Evolutionary conservation across 2,888 invertebrate genomes (phyloP).

Genomic region (Diloba caeruleocephala): DNA sequence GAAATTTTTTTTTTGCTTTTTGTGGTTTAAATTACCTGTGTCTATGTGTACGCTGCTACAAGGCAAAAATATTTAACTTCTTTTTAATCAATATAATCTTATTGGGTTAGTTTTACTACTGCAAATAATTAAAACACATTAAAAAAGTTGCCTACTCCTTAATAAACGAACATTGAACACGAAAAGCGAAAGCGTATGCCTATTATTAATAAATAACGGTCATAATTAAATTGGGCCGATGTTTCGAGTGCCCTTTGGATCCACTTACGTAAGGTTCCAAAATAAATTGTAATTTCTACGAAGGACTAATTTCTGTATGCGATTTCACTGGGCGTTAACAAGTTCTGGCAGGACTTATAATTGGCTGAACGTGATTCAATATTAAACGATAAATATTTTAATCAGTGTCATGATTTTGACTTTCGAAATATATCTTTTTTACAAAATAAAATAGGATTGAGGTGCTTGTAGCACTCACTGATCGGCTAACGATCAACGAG

Average conservation of each 20-base stretch:
- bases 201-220: constrained; percentile 5
- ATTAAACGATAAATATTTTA: background rate
- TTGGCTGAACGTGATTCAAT: background rate
- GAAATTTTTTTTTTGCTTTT: no score
- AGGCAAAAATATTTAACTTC: no score
- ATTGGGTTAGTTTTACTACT: no score
- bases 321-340: background rate
- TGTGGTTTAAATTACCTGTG: no score
- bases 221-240: constrained; percentile 20
- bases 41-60: no score
- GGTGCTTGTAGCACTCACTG: no score
- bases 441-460: no score
- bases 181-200: background rate
- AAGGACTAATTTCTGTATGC: constrained; percentile 9
- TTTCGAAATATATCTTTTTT: no score
- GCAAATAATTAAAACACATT: no score
- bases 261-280: background rate
- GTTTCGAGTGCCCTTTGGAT: constrained; percentile 10
- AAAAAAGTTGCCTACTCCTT: background rate
- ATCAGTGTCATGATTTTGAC: no score
- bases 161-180: background rate
- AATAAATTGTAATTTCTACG: constrained; percentile 14
- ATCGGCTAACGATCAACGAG: no score
- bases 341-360: background rate
- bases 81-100: no score